Base-by-base conservation (phyloP, 2,888 invertebrate genomes). In the Craniophora ligustri region DNA sequence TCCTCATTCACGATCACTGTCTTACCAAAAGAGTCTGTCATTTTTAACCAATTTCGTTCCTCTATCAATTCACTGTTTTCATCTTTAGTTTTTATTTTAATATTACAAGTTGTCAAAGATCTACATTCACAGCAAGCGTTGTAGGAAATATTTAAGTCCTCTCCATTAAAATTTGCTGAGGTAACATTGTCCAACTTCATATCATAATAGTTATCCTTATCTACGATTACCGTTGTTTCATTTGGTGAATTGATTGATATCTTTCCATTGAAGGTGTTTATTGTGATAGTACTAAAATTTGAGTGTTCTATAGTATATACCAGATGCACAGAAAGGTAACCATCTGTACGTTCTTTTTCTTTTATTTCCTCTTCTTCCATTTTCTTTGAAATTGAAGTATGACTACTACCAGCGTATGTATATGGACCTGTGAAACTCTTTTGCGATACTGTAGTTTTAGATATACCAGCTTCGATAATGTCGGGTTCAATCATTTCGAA, bases 201-300 rank as follows among this genome's bases (percentile, higher is more conserved):
- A 23, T 86, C 76, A 62, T 85, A 92, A 44, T 82, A 60, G 61
- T 88, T 88, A 31, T 81, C 46, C 10, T 55, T 61, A 63, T 86
- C 79, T 14, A 91, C 57, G 2, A 72, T 67, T 3, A 92, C 77
- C 11, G 64, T 72, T 5, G 84, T 84, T 8, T 82, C 76, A 51
- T 91, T 91, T 5, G 92, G 91, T 2, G 92, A 92, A 21, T 85
- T 84, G 2, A 92, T 71, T 5, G 81, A 74, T 55, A 92, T 78
- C 42, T 78, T 81, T 6, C 69, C 81, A 51, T 78, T 82, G 21
- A 79, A 73, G 74, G 87, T 89, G 68, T 94, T 87, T 54, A 94
- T 84, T 35, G 84, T 85, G 13, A 94, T 82, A n/a, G 92, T 91
- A n/a, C 94, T 87, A 68, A 94, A 94, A 79, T 94, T 89, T 26